Evolutionary conservation across 1,140 invertebrate species (phyloP), one percentile per base, ranked within the genome.

Genomic region (Cataglyphis hispanica): DNA sequence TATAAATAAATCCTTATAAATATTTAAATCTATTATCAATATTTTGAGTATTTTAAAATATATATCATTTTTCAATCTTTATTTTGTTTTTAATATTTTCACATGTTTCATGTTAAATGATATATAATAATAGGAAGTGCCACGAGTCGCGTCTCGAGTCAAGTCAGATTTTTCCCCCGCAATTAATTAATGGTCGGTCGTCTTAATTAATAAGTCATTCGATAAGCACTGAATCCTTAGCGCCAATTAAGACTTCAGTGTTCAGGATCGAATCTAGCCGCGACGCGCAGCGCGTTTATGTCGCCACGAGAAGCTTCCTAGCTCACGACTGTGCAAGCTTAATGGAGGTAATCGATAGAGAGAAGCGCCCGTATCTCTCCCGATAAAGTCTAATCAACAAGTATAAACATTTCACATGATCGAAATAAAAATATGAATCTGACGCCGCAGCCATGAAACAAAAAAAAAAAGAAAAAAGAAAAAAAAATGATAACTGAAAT

Each of bases 141-240:
- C 40, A 61, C 37, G 56, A 31, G 31, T 43, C 34, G 60, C 53
- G 66, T 61, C n/a, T 34, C 37, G 43, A 84, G 74, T 87, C 66
- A 84, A 22, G 61, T 13, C 40, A 31, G 56, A 22, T 90, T 91
- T 90, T 92, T 87, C 74, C 1, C 64, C 70, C 70, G 89, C 91
- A 92, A 92, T 93, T 92, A 93, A 93, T 93, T 91, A 92, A 93
- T 93, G 91, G 91, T 89, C 90, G 86, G 76, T 53, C 87, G 85
- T 87, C 90, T 93, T 84, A 93, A 95, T 95, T 95, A 95, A 94
- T 94, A 94, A 94, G 93, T 92, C 93, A 91, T 91, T 87, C 91
- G 93, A 93, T 92, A 88, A 86, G 84, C 89, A 89, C 92, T 89
- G 85, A 90, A 87, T 92, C 91, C 88, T 91, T 81, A 58, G 60